Percentiles rank a stretch among this genome's conserved stretches.
Evolutionary conservation across 1,140 invertebrate genomes (phyloP).

Genomic region (Drosophila tropicalis): DNA sequence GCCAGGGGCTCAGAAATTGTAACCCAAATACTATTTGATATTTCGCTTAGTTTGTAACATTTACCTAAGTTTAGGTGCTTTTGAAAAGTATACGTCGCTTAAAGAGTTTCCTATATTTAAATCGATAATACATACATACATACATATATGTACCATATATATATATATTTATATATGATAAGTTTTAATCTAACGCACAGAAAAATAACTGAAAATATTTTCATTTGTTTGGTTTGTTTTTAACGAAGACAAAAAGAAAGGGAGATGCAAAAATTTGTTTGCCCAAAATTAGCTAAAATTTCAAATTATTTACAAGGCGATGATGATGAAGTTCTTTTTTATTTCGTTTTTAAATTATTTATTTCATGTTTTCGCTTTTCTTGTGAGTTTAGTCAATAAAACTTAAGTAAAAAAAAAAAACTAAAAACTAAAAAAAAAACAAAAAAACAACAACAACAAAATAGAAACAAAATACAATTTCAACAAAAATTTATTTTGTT

Average conservation of each 20-base stretch:
- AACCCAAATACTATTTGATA: slow-evolving; percentile 82
- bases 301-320: slow-evolving; percentile 28
- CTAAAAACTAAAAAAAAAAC: neutral
- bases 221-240: neutral
- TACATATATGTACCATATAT: slow-evolving; percentile 24
- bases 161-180: slow-evolving; percentile 28
- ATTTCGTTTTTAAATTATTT: slow-evolving; percentile 60
- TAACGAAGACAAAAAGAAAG: too few relatives aligned
- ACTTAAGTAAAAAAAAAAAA: slow-evolving; percentile 62
- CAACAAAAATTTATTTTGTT: neutral
- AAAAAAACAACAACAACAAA: too few relatives aligned
- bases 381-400: slow-evolving; percentile 79
- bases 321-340: slow-evolving; percentile 41
- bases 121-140: slow-evolving; percentile 31
- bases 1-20: slow-evolving; percentile 56
- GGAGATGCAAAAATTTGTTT: too few relatives aligned
- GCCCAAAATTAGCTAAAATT: too few relatives aligned
- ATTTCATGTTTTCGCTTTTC: slow-evolving; percentile 69
- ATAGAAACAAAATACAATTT: neutral
- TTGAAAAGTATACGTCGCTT: slow-evolving; percentile 81
- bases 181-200: slow-evolving; percentile 36
- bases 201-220: slow-evolving; percentile 20
- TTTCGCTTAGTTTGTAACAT: slow-evolving; percentile 65
- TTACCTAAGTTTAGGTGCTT: slow-evolving; percentile 75
- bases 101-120: slow-evolving; percentile 78